Percentiles rank a stretch among this genome's conserved stretches.
phyloP scores from a whole-genome alignment of 2,113 vertebrate genomes.

The Climacteris rufus region DNA sequence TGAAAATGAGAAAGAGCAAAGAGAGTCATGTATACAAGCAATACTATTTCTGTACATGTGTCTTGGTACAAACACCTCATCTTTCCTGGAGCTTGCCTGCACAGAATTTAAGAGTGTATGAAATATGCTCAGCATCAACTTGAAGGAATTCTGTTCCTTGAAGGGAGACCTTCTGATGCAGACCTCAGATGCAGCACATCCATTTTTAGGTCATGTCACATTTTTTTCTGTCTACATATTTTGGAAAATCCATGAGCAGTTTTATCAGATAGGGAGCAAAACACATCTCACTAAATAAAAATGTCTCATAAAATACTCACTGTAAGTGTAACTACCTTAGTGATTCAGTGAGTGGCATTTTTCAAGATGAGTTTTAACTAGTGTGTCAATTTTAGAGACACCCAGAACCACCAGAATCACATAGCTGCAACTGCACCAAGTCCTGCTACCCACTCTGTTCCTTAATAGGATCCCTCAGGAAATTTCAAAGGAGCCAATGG shows the following conservation, averaged over 20 bases:
- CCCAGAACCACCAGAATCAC: neutral
- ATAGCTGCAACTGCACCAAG: neutral
- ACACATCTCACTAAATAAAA: neutral
- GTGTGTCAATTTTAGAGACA: neutral
- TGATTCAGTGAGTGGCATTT: neutral
- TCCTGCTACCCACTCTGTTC: neutral
- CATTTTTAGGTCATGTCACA: neutral
- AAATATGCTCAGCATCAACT: neutral
- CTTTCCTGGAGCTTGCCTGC: neutral
- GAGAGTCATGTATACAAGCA: neutral
- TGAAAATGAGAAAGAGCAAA: neutral
- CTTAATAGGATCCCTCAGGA: neutral
- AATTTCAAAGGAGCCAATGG: neutral
- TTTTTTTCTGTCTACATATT: neutral
- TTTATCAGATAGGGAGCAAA: neutral
- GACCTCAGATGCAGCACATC: neutral
- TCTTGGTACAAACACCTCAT: neutral
- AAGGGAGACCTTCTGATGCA: neutral
- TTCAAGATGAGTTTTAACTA: neutral
- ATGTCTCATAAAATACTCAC: neutral
- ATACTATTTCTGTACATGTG: neutral
- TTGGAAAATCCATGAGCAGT: neutral
- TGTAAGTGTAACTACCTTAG: neutral
- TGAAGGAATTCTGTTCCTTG: neutral
- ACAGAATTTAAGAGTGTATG: neutral